Evolutionary conservation across 2,888 invertebrate species (phyloP).

Genomic region (Cephus spinipes): DNA sequence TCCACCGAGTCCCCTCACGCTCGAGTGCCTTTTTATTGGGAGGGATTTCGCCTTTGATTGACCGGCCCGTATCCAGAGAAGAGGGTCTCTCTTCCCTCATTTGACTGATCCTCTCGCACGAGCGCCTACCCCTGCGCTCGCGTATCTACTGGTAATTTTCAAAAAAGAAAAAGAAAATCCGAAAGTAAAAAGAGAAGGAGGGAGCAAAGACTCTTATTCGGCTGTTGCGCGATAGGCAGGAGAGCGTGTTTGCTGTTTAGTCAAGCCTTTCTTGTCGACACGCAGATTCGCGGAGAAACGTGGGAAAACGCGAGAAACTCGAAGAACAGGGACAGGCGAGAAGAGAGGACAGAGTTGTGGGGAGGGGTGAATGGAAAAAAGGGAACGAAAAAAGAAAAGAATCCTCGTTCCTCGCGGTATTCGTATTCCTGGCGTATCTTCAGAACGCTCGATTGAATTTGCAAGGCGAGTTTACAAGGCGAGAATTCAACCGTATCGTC

Average conservation of each 20-base stretch:
- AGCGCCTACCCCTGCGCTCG: constrained; percentile 27
- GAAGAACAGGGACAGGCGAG: no score
- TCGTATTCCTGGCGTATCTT: constrained; percentile 55
- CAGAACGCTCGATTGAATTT: constrained; percentile 56
- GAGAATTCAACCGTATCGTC: constrained; percentile 15
- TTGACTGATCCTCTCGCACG: constrained; percentile 54
- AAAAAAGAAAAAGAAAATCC: background rate
- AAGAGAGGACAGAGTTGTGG: background rate
- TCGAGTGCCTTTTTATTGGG: constrained; percentile 37
- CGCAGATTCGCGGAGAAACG: no score
- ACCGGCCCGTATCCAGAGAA: constrained; percentile 35
- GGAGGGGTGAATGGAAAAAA: background rate
- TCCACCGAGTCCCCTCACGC: background rate
- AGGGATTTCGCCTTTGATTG: constrained; percentile 45
- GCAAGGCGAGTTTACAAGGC: constrained; percentile 39
- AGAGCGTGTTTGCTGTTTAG: no score
- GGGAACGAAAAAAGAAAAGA: background rate
- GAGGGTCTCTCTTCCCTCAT: constrained; percentile 31
- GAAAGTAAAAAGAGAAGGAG: background rate
- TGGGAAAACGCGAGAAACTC: no score
- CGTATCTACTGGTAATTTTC: no score
- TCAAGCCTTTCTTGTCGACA: no score
- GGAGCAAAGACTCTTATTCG: no score
- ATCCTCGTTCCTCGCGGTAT: constrained; percentile 24
- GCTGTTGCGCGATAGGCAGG: no score